A percentile compares a stretch with the other conserved stretches of the same genome.
Evolutionary conservation across 2,888 invertebrate species (phyloP).

Genomic region (Pogonocherus hispidulus): DNA sequence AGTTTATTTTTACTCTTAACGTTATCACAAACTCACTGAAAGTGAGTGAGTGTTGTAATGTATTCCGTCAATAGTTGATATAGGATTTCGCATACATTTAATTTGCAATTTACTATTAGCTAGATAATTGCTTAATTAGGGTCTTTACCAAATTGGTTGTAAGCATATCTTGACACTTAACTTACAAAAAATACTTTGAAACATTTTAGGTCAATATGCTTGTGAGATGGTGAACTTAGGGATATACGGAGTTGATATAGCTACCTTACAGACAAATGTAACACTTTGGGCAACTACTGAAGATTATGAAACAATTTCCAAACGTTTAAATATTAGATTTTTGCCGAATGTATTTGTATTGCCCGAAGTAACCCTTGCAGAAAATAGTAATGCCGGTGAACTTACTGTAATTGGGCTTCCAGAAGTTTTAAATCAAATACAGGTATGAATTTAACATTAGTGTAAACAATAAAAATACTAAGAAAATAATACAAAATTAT

Average conservation of each 20-base stretch:
- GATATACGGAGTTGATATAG: conserved; percentile 55
- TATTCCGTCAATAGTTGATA: too few relatives aligned
- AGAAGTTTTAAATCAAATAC: conserved; percentile 72
- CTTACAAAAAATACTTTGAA: too few relatives aligned
- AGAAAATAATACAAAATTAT: background rate
- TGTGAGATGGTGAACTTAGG: conserved; percentile 62
- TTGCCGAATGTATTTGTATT: conserved; percentile 63
- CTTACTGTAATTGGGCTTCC: conserved; percentile 72
- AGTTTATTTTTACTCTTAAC: too few relatives aligned
- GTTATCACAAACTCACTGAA: too few relatives aligned
- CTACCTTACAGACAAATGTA: conserved; percentile 61
- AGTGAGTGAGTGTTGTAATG: too few relatives aligned
- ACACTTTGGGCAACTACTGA: conserved; percentile 60
- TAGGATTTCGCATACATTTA: too few relatives aligned
- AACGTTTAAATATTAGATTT: conserved; percentile 61
- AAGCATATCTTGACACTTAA: too few relatives aligned
- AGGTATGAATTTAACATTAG: conserved; percentile 61
- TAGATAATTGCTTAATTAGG: too few relatives aligned
- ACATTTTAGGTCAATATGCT: conserved; percentile 64
- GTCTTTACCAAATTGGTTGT: too few relatives aligned
- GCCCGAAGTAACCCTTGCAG: conserved; percentile 52
- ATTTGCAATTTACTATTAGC: too few relatives aligned
- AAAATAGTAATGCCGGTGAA: conserved; percentile 52
- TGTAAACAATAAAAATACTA: background rate
- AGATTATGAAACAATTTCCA: conserved; percentile 57